Evolutionary conservation across 2,888 invertebrate species (phyloP), one percentile per base, ranked within the genome.

Genomic region (Monochamus alternatus): DNA sequence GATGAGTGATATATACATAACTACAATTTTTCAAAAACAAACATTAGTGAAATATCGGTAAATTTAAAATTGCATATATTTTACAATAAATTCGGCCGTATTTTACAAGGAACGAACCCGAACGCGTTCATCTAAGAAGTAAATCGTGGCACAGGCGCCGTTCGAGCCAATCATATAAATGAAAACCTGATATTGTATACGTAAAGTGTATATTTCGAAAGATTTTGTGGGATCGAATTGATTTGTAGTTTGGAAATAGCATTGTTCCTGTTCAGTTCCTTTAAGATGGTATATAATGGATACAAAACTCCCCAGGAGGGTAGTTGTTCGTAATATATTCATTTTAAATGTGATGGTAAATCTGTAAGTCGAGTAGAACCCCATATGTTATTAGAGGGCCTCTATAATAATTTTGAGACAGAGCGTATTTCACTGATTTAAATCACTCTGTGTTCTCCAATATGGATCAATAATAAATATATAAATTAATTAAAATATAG

Each of bases 221-320:
- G 87, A 88, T 88, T 87, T 87, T 87, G 84, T 87, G 80, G 87
- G 87, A 88, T 88, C 84, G 87, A 83, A 83, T 87, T 88, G 88
- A 88, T 88, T 88, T 88, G 88, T 88, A 87, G 87, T 87, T 87
- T 85, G 84, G 86, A 85, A 88, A 87, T 87, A 85, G 86, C 88
- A 87, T 87, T 87, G 87, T 86, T 82, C 82, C 81, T 81, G 78
- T 82, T 79, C 77, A 77, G 75, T 79, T 80, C 75, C 77, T 79
- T 80, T 75, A 80, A 80, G 78, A 76, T 78, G 72, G 70, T 77
- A 77, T 78, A 64, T 76, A 75, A 75, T 73, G 75, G 78, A 80
- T 80, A 79, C 78, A 79, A 80, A 78, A 78, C 81, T 75, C 77
- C 84, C 79, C 83, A 62, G 72, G 82, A 80, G 83, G 75, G 82